Evolutionary conservation across 2,797 vertebrate genomes (phyloP).

Genomic region (Buceros bicornis): DNA sequence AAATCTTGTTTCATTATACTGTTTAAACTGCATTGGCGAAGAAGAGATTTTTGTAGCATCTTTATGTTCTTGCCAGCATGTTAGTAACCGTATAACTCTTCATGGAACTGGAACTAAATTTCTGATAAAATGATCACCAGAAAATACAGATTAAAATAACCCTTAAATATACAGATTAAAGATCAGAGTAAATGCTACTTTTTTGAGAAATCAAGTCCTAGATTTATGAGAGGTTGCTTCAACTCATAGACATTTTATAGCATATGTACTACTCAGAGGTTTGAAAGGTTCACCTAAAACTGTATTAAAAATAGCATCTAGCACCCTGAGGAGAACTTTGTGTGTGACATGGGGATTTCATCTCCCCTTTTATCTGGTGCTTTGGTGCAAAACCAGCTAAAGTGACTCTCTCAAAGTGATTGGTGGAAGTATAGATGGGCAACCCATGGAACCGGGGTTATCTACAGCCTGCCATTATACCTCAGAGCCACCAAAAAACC

Average conservation of each 20-base stretch:
- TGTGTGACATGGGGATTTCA: not conserved
- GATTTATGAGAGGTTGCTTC: not conserved
- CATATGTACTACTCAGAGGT: not conserved
- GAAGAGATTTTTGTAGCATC: constrained; percentile 1
- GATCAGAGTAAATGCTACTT: not conserved
- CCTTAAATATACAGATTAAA: not conserved
- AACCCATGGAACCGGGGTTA: not conserved
- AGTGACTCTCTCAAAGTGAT: not conserved
- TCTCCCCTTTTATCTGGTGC: not conserved
- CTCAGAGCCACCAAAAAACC: not conserved
- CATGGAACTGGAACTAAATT: not conserved
- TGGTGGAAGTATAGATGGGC: not conserved
- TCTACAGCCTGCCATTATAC: not conserved
- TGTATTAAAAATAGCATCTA: not conserved
- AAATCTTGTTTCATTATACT: constrained; percentile 2
- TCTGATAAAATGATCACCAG: not conserved
- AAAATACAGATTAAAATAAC: not conserved
- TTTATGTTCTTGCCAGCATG: not conserved
- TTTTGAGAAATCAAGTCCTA: not conserved
- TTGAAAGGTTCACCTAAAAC: not conserved
- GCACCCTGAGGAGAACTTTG: not conserved
- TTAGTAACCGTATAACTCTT: not conserved
- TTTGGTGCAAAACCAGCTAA: not conserved
- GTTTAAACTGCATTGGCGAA: not conserved
- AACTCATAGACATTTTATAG: not conserved